phyloP scores from a whole-genome alignment of 1,140 invertebrate genomes.

The Physella acuta region DNA sequence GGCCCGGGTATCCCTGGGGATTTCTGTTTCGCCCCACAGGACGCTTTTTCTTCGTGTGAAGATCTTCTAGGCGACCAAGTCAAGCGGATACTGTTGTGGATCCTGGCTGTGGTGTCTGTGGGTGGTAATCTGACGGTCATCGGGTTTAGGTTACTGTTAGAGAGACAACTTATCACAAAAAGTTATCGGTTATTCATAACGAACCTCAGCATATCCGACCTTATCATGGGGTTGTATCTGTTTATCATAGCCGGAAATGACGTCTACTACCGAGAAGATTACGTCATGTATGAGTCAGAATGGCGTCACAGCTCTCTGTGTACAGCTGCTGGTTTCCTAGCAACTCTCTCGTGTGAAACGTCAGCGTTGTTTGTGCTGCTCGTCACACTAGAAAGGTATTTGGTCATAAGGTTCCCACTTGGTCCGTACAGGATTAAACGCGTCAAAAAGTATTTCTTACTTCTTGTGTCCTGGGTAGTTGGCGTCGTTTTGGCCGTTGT shows the following conservation, averaged over 20 bases:
- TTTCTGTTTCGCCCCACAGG: conserved; percentile 29
- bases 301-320: conserved; percentile 44
- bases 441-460: conserved; percentile 18
- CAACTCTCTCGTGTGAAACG: conserved; percentile 41
- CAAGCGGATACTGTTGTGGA: conserved; percentile 31
- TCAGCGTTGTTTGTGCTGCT: conserved; percentile 42
- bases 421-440: conserved; percentile 22
- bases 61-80: conserved; percentile 29
- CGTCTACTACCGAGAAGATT: conserved; percentile 36
- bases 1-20: conserved; percentile 24
- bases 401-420: conserved; percentile 43
- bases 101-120: conserved; percentile 30
- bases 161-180: conserved; percentile 8
- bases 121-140: conserved; percentile 36
- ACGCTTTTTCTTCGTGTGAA: conserved; percentile 39
- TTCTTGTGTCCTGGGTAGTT: conserved; percentile 24
- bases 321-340: conserved; percentile 40
- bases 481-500: conserved; percentile 29
- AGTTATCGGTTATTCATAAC: conserved; percentile 35
- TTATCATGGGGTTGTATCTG: conserved; percentile 52
- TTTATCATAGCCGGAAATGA: conserved; percentile 46
- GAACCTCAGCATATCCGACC: conserved; percentile 46
- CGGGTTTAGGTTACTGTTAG: conserved; percentile 24
- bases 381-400: conserved; percentile 42
- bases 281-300: conserved; percentile 34